Base-by-base conservation (phyloP, 2,888 invertebrate genomes). In the Lapara coniferarum region DNA sequence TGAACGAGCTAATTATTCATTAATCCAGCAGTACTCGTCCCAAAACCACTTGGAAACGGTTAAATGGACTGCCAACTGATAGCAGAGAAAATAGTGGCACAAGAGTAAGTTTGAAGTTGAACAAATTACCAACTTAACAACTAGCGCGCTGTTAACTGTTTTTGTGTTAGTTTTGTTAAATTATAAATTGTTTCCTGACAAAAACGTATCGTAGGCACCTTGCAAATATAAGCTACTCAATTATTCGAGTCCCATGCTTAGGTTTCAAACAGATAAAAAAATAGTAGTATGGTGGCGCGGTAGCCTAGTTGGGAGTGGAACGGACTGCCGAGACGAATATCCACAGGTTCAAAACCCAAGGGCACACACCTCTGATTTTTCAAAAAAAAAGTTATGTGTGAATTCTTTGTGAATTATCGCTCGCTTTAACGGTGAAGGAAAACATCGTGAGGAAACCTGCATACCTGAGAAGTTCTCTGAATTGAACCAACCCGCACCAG, bases 31-130 rank as follows among this genome's bases (percentile, higher is more conserved):
- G 44, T 53, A 37, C 25, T 69, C 53, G 19, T 5, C 16, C 37
- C 66, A 30, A 69, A 69, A 58, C 66, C 66, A 44, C n/a, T 63
- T 63, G 12, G 46, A 63, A 63, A 46, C 37, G 52, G 52, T 51
- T 66, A 69, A 69, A 69, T 69, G 69, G 58, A 69, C 66, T 44
- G 25, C 25, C 37, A 63, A 69, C 68, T 69, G 59, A 63, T 44
- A 46, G 44, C 52, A 59, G 10, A 69, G 52, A 53, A 55, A 69
- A 69, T 63, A 53, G 68, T 59, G 52, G 59, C 53, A 37, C 53
- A 63, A 68, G 58, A 69, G 68, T 44, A 53, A 69, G 63, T 52
- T 25, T 25, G 19, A 58, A 63, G 25, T 30, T 52, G 59, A 59
- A 69, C 59, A 69, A 69, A 63, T 69, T 63, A 69, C 16, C 59